Base-by-base conservation (phyloP, 92 coral and sea anemone genomes). In the Paramuricea clavata region DNA sequence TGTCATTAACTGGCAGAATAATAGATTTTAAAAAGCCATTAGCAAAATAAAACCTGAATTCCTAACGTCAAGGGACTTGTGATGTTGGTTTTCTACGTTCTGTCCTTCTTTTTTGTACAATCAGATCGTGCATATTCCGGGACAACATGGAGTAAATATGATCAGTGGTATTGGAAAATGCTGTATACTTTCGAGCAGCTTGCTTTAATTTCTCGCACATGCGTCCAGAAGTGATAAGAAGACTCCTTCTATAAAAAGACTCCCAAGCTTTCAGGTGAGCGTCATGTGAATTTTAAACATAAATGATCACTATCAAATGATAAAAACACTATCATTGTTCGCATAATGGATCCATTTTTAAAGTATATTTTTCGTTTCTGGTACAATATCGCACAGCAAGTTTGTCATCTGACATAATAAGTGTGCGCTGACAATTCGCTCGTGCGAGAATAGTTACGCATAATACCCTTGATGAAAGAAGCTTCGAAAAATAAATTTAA, bases 211-310 rank as follows among this genome's bases (percentile, higher is more conserved):
- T 21, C 13, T 7, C 6, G n/a, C 6, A 27, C 72, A 65, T 65
- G 36, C 72, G 17, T 12, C 0, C 32, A 79, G 25, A 6, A 28
- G 35, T 33, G 84, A 79, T 79, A 79, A 79, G 73, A n/a, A n/a
- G n/a, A n/a, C n/a, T n/a, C n/a, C 72, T 23, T 12, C 73, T 59
- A 79, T 59, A 79, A 79, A 79, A 79, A 59, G 56, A 33, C 10
- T 15, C 13, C 15, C 5, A 30, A 13, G 16, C 50, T 76, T 27
- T 6, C 11, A 47, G 19, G 6, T 44, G 12, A 15, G 21, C 26
- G 49, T 5, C 26, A 76, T 54, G 82, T 30, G 44, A 54, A 52
- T 52, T 76, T 49, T 31, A 65, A 6, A 65, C 72, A 65, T 16
- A 4, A 0, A 16, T 65, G 39, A 65, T 65, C n/a, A 65, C 41